These are phyloP conservation scores for Pseudococcus jackbeardsleyi DNA, from an alignment of 2,888 invertebrate genomes.

Conservation along the genomic window DNA sequence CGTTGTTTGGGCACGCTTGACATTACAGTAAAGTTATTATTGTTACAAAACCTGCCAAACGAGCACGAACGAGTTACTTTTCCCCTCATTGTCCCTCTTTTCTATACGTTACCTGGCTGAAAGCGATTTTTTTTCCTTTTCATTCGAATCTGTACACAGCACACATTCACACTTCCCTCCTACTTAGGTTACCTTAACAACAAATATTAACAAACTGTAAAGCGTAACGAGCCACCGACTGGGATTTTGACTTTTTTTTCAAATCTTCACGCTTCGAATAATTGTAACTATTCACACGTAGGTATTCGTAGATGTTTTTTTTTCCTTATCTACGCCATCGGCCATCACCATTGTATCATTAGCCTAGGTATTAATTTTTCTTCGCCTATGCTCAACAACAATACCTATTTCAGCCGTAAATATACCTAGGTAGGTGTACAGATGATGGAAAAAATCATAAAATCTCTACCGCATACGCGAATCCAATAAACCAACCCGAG, in stretches of 20 bases:
- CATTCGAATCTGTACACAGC: conserved; percentile 1
- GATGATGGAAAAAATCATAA: not conserved
- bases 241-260: conserved; percentile 20
- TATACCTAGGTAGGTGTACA: not conserved
- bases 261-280: conserved; percentile 27
- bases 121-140: conserved; percentile 19
- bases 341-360: not conserved
- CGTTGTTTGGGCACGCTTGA: conserved; percentile 45
- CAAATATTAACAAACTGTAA: conserved; percentile 50
- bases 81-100: conserved; percentile 38
- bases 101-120: conserved; percentile 54
- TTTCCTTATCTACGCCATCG: not conserved
- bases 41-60: conserved; percentile 58
- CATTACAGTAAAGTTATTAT: conserved; percentile 38
- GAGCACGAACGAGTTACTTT: conserved; percentile 52
- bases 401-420: not conserved
- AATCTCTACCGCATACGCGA: not conserved
- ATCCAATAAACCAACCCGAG: not conserved
- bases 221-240: conserved; percentile 47
- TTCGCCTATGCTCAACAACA: too few relatives aligned
- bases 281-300: not conserved
- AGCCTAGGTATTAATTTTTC: not conserved
- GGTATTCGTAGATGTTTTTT: not conserved
- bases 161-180: not conserved
- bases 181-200: conserved; percentile 50